A percentile compares a stretch with the other conserved stretches of the same genome.
phyloP scores from a whole-genome alignment of 2,113 vertebrate genomes.

The Balaenoptera acutorostrata region DNA sequence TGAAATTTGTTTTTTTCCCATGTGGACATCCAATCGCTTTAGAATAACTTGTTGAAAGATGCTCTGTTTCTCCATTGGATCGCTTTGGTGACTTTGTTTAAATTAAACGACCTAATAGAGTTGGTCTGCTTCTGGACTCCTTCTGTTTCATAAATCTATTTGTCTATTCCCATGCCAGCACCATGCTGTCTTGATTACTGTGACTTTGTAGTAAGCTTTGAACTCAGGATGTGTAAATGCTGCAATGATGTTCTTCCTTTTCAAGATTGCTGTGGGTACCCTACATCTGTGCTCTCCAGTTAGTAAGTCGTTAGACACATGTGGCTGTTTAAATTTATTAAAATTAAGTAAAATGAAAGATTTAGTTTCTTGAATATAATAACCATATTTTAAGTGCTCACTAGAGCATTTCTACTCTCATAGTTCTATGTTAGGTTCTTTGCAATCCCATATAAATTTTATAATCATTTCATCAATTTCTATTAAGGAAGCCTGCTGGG shows the following conservation, averaged over 20 bases:
- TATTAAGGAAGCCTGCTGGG: conserved; percentile 25
- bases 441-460: neutral
- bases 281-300: fast-evolving
- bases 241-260: fast-evolving
- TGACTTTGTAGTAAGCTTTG: neutral
- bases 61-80: neutral
- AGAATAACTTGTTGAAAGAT: neutral
- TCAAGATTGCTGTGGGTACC: neutral
- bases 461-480: conserved; percentile 32
- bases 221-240: fast-evolving
- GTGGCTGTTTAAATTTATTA: neutral
- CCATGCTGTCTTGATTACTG: fast-evolving
- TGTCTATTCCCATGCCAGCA: fast-evolving
- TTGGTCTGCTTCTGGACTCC: neutral
- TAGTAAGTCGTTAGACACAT: neutral
- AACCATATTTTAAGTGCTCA: neutral
- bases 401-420: neutral
- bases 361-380: neutral
- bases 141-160: fast-evolving
- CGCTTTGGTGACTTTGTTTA: neutral
- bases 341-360: neutral
- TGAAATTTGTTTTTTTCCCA: neutral
- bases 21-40: too few species aligned
- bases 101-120: fast-evolving
- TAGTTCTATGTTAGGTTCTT: neutral